Base-by-base conservation (phyloP, 2,888 invertebrate genomes). In the Asteroscopus sphinx region DNA sequence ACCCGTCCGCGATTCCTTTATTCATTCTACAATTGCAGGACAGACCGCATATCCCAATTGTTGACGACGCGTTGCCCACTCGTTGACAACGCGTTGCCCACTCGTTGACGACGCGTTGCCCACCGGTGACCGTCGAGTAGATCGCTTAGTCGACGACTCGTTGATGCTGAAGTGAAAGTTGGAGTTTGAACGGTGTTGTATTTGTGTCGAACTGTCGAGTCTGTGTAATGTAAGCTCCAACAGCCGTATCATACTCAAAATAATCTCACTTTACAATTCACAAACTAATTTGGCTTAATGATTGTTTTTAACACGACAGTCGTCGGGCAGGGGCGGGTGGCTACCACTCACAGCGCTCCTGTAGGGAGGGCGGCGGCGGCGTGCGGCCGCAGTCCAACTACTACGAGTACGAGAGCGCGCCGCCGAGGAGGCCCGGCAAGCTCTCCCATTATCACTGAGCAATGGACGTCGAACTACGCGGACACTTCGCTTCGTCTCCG, bases 321-420 rank as follows among this genome's bases (percentile, higher is more conserved):
- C 92, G 93, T 66, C 91, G 92, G 59, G 88, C 79, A 76, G 90
- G 88, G 63, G 84, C 83, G 78, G 86, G 77, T 85, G 92, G 89
- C 77, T 95, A 95, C 90, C 95, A 95, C 87, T 95, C 95, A 54
- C 96, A 96, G 88, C 95, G 96, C 77, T 95, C 95, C 79, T 94
- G 95, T 81, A 95, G 95, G 64, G 93, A 92, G 55, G 85, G 89
- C 33, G 93, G 95, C 88, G 93, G 95, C 88, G 93, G 95, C 88
- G 76, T 94, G 45, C 95, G 97, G 13, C 97, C 97, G 4, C 96
- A 96, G 63, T 97, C 97, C 60, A 97, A 97, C 90, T 97, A 96
- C 89, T 97, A 97, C 88, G 97, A 98, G 88, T 97, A 97, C 88
- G 97, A 97, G 87, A 96, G 96, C 71, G 96, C 97, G 28, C 96